Percentiles rank a stretch among this genome's conserved stretches.
Evolutionary conservation across 2,113 vertebrate species (phyloP).

Genomic region (Prolemur simus): DNA sequence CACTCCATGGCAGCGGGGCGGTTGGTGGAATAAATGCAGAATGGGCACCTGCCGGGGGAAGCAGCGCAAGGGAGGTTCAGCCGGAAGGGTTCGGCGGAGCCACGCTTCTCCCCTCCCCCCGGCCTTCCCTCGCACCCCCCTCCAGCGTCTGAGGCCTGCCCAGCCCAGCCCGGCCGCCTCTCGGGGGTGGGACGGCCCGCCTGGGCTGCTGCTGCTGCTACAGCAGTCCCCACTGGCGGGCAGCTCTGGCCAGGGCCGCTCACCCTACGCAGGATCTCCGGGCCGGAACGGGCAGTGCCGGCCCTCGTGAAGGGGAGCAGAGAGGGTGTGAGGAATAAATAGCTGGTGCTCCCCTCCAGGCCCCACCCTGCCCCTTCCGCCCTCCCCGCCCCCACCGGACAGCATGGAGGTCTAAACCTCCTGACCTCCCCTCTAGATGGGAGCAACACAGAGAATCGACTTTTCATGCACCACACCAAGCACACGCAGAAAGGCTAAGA

Average conservation of each 20-base stretch:
- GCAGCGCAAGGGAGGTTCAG: constrained; percentile 42
- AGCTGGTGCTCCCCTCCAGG: constrained; percentile 13
- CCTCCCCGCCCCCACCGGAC: constrained; percentile 49
- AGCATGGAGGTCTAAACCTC: constrained; percentile 48
- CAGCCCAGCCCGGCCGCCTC: constrained; percentile 58
- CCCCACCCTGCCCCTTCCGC: background rate
- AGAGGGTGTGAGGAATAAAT: background rate
- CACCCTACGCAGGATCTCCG: background rate
- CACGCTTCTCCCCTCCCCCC: background rate
- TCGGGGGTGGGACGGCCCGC: background rate
- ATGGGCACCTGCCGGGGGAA: constrained; percentile 92
- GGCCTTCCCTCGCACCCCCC: background rate
- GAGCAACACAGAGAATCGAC: constrained; percentile 83
- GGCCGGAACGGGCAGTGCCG: background rate
- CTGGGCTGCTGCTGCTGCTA: background rate
- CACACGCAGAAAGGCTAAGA: constrained; percentile 80
- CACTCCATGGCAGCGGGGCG: constrained; percentile 98
- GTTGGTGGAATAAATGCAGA: constrained; percentile 99
- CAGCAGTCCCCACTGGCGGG: background rate
- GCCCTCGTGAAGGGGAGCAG: constrained; percentile 41
- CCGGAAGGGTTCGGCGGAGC: accelerated
- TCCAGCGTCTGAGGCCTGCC: background rate
- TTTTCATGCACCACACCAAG: constrained; percentile 83
- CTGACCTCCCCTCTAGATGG: constrained; percentile 62
- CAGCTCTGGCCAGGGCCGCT: background rate